Evolutionary conservation across 1,140 invertebrate species (phyloP).

Genomic region (Aphaenogaster ashmeadi): DNA sequence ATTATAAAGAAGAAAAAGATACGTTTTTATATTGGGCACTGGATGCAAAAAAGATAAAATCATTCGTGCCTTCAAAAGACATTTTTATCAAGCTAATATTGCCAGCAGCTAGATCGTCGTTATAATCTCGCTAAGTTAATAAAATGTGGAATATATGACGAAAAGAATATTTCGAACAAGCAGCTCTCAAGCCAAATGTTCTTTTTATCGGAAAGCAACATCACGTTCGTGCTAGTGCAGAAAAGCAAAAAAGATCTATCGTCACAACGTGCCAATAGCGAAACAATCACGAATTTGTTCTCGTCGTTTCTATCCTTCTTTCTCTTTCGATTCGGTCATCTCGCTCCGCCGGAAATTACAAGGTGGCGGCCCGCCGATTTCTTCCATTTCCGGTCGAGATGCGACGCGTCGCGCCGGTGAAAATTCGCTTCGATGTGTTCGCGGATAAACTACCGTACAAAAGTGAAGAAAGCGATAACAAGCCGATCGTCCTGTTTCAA

Average conservation of each 20-base stretch:
- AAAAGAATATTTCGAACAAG: constrained; percentile 16
- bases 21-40: not conserved
- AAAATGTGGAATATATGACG: constrained; percentile 9
- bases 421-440: constrained; percentile 54
- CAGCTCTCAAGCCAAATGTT: not conserved
- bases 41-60: constrained; percentile 17
- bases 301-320: constrained; percentile 2
- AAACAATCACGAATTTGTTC: constrained; percentile 74
- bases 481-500: constrained; percentile 59
- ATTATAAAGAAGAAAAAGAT: not conserved
- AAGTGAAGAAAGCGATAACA: constrained; percentile 69
- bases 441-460: constrained; percentile 69
- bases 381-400: constrained; percentile 73
- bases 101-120: not conserved
- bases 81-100: constrained; percentile 8
- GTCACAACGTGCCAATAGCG: constrained; percentile 48
- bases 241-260: constrained; percentile 45
- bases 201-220: constrained; percentile 31
- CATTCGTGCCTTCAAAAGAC: not conserved
- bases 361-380: constrained; percentile 61
- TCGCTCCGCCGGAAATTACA: constrained; percentile 72
- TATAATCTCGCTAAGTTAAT: constrained; percentile 28
- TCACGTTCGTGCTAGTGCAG: not conserved
- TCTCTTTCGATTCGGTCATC: constrained; percentile 29
- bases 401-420: constrained; percentile 43